phyloP scores from a whole-genome alignment of 2,113 vertebrate genomes.

The Semnornis frantzii region DNA sequence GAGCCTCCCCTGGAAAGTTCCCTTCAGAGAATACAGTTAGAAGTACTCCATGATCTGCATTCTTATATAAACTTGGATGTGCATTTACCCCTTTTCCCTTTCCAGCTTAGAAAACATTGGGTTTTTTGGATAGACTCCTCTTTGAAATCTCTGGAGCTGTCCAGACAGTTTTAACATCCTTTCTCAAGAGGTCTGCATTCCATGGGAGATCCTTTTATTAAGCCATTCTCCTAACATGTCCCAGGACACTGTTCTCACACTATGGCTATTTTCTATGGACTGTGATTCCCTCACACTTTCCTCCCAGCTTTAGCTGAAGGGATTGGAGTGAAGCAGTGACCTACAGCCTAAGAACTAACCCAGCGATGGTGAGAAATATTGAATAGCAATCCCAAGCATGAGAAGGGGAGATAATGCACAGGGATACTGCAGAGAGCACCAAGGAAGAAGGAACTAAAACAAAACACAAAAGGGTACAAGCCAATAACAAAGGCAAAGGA shows the following conservation, averaged over 20 bases:
- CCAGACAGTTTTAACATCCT: neutral
- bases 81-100: neutral
- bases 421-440: neutral
- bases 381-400: neutral
- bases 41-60: neutral
- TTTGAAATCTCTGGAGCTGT: neutral
- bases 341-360: neutral
- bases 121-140: neutral
- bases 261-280: neutral
- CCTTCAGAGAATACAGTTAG: neutral
- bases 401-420: neutral
- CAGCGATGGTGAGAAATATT: neutral
- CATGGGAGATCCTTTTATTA: constrained; percentile 7
- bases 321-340: neutral
- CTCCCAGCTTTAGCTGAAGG: neutral
- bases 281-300: neutral
- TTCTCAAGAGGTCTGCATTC: neutral
- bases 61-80: neutral
- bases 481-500: neutral
- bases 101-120: neutral
- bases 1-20: neutral
- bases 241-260: neutral
- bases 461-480: constrained; percentile 8
- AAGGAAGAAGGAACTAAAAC: constrained; percentile 26
- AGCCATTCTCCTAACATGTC: constrained; percentile 19